A percentile compares a stretch with the other conserved stretches of the same genome.
These are phyloP conservation scores for Irena cyanogastra DNA, from an alignment of 2,113 vertebrate species.

Conservation along the genomic window DNA sequence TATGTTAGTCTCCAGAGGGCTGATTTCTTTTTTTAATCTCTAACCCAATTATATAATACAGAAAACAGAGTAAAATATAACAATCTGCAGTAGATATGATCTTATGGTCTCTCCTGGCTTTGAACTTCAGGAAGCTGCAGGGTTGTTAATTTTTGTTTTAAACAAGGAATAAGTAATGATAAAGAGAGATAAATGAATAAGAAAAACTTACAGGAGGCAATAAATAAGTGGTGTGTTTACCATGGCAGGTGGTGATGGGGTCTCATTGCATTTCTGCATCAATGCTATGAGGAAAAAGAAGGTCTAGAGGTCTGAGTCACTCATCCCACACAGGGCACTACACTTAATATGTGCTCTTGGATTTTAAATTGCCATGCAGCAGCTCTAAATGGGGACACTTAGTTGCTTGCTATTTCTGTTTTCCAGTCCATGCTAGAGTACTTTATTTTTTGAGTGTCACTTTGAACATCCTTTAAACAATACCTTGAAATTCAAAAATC, in stretches of 20 bases:
- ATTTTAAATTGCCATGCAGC: background rate
- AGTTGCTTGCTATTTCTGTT: background rate
- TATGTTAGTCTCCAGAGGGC: background rate
- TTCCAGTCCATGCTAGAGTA: background rate
- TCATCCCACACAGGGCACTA: background rate
- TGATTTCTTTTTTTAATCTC: background rate
- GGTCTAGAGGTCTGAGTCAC: background rate
- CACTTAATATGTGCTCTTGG: background rate
- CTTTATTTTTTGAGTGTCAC: background rate
- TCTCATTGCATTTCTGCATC: background rate
- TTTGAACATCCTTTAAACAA: constrained; percentile 3
- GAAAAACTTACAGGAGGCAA: background rate
- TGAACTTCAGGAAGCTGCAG: background rate
- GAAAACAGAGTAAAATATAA: background rate
- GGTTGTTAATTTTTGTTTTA: background rate
- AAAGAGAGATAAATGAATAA: background rate
- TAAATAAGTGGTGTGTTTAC: background rate
- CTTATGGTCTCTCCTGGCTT: background rate
- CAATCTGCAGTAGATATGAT: background rate
- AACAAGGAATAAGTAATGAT: background rate
- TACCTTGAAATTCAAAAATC: background rate
- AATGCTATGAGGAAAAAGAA: background rate
- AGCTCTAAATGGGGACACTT: background rate
- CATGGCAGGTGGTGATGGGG: background rate
- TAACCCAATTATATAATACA: background rate